Conservation (phyloP, 2,113 vertebrate genomes). For the Leptobrachium leishanense region DNA sequence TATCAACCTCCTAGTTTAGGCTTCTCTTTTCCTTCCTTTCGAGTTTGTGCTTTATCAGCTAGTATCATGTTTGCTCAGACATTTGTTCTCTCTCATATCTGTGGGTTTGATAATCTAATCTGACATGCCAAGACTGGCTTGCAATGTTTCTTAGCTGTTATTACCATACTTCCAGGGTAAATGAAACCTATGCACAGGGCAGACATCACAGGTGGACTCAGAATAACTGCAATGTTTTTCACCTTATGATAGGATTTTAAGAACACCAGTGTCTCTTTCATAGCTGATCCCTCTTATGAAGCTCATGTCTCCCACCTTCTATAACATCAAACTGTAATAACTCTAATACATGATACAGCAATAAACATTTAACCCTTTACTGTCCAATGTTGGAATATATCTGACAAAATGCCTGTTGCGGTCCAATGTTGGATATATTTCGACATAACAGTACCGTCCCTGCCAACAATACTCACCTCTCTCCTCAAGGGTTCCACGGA, state of each 20-base stretch:
- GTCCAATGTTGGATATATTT: no score
- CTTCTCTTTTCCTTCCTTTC: conserved; percentile 15
- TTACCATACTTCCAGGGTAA: conserved; percentile 33
- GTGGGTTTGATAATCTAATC: conserved; percentile 28
- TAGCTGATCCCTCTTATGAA: no score
- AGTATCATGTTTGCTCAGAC: conserved; percentile 30
- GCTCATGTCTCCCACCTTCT: no score
- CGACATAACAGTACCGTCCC: no score
- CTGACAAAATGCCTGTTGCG: no score
- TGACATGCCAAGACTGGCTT: conserved; percentile 9
- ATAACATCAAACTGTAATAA: no score
- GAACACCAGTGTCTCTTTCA: conserved; percentile 15
- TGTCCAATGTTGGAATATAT: no score
- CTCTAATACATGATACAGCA: no score
- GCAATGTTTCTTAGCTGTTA: conserved; percentile 14
- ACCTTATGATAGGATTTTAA: conserved; percentile 28
- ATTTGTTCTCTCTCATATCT: conserved; percentile 34
- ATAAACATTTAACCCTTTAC: no score
- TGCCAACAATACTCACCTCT: no score
- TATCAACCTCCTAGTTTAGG: neutral
- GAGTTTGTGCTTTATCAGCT: conserved; percentile 35
- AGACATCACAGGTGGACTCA: conserved; percentile 26
- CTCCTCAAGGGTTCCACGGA: no score
- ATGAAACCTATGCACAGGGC: neutral
- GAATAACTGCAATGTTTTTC: conserved; percentile 32